A percentile compares a stretch with the other conserved stretches of the same genome.
phyloP scores from a whole-genome alignment of 2,113 vertebrate species.

The Sialia sialis region DNA sequence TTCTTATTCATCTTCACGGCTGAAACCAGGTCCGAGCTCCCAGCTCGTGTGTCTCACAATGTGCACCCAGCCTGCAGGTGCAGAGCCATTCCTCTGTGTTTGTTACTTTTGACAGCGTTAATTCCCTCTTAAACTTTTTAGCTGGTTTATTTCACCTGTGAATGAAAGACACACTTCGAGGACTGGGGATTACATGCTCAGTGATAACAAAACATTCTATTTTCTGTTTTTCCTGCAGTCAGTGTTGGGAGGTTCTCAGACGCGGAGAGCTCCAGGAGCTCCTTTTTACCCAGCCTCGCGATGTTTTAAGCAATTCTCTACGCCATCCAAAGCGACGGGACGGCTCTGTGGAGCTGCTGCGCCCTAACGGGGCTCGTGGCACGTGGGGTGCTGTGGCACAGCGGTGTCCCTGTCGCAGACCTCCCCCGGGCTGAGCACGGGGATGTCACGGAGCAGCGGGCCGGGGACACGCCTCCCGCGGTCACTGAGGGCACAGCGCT shows the following conservation, averaged over 20 bases:
- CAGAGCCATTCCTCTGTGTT: background rate
- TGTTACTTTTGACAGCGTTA: background rate
- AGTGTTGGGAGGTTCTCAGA: background rate
- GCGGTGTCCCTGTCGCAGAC: too few species aligned
- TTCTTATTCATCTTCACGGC: background rate
- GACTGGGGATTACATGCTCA: background rate
- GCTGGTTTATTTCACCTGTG: fast-evolving
- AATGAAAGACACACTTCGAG: background rate
- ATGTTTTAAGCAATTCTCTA: background rate
- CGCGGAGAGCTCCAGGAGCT: fast-evolving
- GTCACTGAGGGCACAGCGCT: fast-evolving
- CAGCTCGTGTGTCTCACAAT: too few species aligned
- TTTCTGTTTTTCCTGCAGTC: background rate
- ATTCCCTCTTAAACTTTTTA: background rate
- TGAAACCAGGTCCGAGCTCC: background rate
- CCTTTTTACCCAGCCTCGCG: background rate
- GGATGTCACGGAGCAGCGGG: fast-evolving
- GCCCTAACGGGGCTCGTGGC: background rate
- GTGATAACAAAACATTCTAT: background rate
- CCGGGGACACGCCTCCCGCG: fast-evolving
- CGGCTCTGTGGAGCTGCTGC: background rate
- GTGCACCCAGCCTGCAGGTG: background rate
- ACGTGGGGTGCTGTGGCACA: fast-evolving
- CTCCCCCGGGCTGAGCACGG: background rate
- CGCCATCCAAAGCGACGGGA: background rate